Conservation (phyloP, 1,140 invertebrate species). For the Arion vulgaris region DNA sequence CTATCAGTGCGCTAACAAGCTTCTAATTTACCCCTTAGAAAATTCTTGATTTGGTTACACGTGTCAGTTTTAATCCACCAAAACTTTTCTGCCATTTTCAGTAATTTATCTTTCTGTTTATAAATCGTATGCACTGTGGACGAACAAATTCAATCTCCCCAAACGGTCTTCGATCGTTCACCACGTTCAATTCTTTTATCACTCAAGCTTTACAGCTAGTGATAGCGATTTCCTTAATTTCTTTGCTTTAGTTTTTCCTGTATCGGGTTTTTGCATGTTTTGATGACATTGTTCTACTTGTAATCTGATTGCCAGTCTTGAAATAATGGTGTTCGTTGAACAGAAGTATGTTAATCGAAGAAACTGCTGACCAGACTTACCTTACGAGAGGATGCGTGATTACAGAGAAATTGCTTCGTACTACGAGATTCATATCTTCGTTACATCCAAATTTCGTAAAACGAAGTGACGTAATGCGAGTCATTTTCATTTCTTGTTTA, state of each 20-base stretch:
- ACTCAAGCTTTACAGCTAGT: slow-evolving; percentile 19
- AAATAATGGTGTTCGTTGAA: background rate
- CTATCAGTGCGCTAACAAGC: slow-evolving; percentile 28
- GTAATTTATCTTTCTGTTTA: slow-evolving; percentile 15
- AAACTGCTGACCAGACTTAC: background rate
- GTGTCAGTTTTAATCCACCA: background rate
- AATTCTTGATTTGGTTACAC: background rate
- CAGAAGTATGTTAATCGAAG: slow-evolving; percentile 12
- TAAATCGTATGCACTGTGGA: slow-evolving; percentile 24
- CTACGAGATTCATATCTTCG: background rate
- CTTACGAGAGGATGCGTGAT: slow-evolving; percentile 1
- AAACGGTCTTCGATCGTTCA: slow-evolving; percentile 1
- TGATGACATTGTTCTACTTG: background rate
- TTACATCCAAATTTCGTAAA: background rate
- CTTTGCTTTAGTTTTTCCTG: background rate
- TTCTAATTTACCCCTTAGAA: slow-evolving; percentile 22
- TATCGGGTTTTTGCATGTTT: background rate
- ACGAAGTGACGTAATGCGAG: background rate
- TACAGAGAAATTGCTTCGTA: background rate
- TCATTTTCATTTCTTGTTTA: background rate
- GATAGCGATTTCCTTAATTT: slow-evolving; percentile 19
- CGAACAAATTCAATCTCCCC: background rate
- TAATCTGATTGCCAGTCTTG: background rate
- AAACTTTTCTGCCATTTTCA: background rate
- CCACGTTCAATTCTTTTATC: slow-evolving; percentile 13